phyloP scores from a whole-genome alignment of 2,888 invertebrate species.

The Drosophila tanythrix region DNA sequence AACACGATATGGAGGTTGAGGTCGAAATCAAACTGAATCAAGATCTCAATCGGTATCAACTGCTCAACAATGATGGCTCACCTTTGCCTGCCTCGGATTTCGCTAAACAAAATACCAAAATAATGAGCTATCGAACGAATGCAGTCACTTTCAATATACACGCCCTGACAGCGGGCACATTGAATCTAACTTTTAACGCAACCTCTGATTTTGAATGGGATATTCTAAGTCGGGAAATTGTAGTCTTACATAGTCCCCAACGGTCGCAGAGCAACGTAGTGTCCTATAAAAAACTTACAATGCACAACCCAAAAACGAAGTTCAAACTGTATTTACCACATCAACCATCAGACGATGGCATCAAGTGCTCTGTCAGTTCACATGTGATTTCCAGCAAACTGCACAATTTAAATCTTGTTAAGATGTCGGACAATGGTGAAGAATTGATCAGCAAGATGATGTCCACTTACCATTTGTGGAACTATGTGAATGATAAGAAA shows the following conservation, averaged over 20 bases:
- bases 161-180: neutral
- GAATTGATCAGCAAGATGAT: conserved; percentile 45
- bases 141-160: conserved; percentile 1
- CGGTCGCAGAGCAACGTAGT: neutral
- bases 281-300: neutral
- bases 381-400: conserved; percentile 17
- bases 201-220: neutral
- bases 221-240: neutral
- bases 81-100: neutral
- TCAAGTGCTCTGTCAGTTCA: conserved; percentile 24
- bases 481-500: conserved; percentile 3
- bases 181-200: conserved; percentile 22
- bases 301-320: neutral
- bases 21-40: conserved; percentile 16
- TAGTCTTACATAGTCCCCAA: neutral
- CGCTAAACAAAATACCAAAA: neutral
- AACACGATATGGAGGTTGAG: accelerated
- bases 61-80: neutral
- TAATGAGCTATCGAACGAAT: neutral
- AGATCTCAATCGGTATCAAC: neutral
- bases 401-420: neutral
- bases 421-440: conserved; percentile 28
- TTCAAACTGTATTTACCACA: conserved; percentile 2
- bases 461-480: conserved; percentile 22
- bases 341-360: neutral